Percentiles rank a stretch among this genome's conserved stretches.
Conservation (phyloP, 2,113 vertebrate species). For the Motacilla tschutschensis region DNA sequence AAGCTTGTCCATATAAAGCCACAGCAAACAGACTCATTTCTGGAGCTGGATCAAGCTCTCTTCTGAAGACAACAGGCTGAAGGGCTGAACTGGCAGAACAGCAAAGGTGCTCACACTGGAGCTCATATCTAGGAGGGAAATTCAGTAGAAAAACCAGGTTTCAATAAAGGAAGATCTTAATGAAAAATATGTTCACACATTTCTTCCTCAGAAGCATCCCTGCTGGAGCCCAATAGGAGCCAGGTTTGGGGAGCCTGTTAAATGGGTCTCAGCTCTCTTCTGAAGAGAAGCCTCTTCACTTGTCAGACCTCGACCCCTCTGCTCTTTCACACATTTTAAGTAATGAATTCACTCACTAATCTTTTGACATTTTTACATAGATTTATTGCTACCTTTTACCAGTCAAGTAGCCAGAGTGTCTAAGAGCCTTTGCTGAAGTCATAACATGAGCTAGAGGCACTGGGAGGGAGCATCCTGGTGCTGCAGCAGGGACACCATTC, state of each 20-base stretch:
- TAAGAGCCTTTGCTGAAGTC: not conserved
- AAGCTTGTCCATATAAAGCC: not conserved
- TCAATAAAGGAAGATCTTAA: not conserved
- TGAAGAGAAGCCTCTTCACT: not conserved
- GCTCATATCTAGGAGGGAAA: fast-evolving
- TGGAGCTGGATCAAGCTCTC: not conserved
- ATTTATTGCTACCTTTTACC: not conserved
- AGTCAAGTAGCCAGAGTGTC: not conserved
- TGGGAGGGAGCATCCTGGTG: fast-evolving
- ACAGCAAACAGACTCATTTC: not conserved
- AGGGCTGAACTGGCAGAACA: not conserved
- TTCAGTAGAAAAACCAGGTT: not conserved
- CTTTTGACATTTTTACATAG: not conserved
- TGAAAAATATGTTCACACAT: fast-evolving
- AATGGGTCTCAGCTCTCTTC: not conserved
- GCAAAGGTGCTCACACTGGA: not conserved
- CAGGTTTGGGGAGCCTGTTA: not conserved
- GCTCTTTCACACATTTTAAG: not conserved
- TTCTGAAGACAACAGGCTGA: not conserved
- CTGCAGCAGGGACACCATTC: not conserved
- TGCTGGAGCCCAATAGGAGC: not conserved
- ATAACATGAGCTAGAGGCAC: not conserved
- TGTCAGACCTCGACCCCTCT: not conserved
- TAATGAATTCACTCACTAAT: not conserved
- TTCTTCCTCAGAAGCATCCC: not conserved